Base-by-base conservation (phyloP, 2,797 vertebrate species). In the Eleutherodactylus coqui region DNA sequence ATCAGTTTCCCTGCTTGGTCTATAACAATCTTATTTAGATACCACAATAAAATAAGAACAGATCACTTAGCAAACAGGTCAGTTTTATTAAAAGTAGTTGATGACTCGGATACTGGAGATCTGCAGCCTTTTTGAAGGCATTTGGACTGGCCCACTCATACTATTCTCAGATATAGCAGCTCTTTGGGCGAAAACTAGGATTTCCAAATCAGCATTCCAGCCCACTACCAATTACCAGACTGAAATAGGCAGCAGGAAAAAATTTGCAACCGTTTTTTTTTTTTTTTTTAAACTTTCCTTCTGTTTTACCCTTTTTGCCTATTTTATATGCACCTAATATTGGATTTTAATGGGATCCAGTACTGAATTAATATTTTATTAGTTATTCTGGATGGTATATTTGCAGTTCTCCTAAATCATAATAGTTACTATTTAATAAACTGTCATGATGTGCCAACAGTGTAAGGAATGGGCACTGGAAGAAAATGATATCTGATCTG, bases 401-500 rank as follows among this genome's bases (percentile, higher is more conserved):
- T 8, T 34, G 7, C 73, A 51, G 32, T 67, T 67, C 14, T 14
- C 14, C 34, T 34, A n/a, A 41, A 41, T 51, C 29, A 17, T 27
- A 53, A n/a, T 51, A 32, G 45, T 11, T 41, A 43, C n/a, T 60
- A 2, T 64, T 16, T 82, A 32, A n/a, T 36, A 72, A 14, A 27
- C 41, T 72, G 34, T 29, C 29, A 19, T 72, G 24, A 55, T 82
- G 34, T 82, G 47, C 47, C 47, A 58, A 36, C 47, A 72, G 24
- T 72, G 29, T 49, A 51, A 34, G 43, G 47, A 69, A 13, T 19
- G 27, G 9, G 32, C 11, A 60, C 3, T 75, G 67, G 11, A 51
- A 73, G 49, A 29, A 79, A 79, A 73, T n/a, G 5, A 13, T 29
- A 78, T 69, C 47, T 53, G 45, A 75, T 83, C 1, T 75, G 69